These are phyloP conservation scores for Xyrauchen texanus DNA, from an alignment of 2,113 vertebrate genomes.

Conservation along the genomic window DNA sequence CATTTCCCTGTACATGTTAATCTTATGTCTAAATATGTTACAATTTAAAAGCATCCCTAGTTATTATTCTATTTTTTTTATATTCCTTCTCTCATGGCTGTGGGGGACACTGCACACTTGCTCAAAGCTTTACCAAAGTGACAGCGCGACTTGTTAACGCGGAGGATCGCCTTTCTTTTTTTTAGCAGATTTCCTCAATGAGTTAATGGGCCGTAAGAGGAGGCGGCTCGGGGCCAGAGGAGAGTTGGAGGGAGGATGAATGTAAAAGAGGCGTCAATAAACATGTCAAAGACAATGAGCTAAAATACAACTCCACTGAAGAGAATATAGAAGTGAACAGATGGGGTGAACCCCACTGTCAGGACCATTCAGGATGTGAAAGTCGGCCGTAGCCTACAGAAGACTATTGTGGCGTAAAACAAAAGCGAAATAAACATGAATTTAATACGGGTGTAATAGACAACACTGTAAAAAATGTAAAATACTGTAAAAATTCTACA, in stretches of 20 bases:
- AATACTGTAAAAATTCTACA: too few relatives aligned
- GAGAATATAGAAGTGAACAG: conserved; percentile 68
- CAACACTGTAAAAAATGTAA: too few relatives aligned
- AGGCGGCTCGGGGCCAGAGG: conserved; percentile 46
- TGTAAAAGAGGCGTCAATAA: conserved; percentile 69
- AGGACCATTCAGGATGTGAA: conserved; percentile 24
- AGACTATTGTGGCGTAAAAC: neutral
- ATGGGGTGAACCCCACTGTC: conserved; percentile 65
- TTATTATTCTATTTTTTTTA: too few relatives aligned
- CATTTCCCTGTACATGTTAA: too few relatives aligned
- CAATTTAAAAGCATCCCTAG: too few relatives aligned
- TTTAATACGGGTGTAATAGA: too few relatives aligned
- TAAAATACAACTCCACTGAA: conserved; percentile 68
- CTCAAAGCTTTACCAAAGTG: neutral
- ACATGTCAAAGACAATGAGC: conserved; percentile 75
- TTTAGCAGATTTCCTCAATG: conserved; percentile 73
- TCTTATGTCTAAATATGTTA: too few relatives aligned
- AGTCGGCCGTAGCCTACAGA: too few relatives aligned
- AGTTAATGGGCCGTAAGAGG: conserved; percentile 86
- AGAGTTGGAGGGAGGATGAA: conserved; percentile 69
- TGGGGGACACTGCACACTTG: neutral
- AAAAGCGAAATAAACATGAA: neutral
- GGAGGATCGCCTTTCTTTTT: conserved; percentile 69
- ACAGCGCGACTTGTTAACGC: conserved; percentile 63
- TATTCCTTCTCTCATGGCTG: too few relatives aligned